Evolutionary conservation across 1,140 invertebrate species (phyloP), one percentile per base, ranked within the genome.

Genomic region (Tribolium madens): DNA sequence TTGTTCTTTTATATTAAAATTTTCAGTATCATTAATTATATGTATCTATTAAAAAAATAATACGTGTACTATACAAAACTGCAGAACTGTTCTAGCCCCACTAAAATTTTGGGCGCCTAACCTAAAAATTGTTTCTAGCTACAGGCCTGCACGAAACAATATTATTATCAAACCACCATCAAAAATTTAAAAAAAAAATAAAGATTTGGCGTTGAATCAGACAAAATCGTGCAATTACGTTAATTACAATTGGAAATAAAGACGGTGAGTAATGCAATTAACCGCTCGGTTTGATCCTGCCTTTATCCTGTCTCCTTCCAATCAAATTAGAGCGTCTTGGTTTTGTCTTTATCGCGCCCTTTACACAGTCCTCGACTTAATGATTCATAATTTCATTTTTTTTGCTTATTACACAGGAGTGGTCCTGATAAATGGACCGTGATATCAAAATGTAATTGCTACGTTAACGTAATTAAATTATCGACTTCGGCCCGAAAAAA

Each of bases 241-340:
- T 52, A 72, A 72, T 72, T 72, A 72, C 70, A 72, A 47, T 33
- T 15, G 46, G 26, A 72, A 26, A 48, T 72, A 72, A 72, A 52
- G 70, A 52, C 50, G 46, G 70, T 71, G 52, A 57, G 52, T 64
- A 72, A 72, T 52, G 70, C 70, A 72, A 72, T 72, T 72, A 72
- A 12, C 26, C 70, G 70, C 15, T 72, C 70, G 70, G 70, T 52
- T 72, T 72, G 68, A 46, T 71, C 36, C 68, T 47, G 68, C 31
- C 68, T 72, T 52, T 31, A 52, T 72, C 70, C 70, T 21, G 50
- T 72, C 70, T 72, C 26, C 70, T 21, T 72, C 46, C 70, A 72
- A 72, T 72, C 50, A 72, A 50, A 72, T 72, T 72, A 72, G n/a
- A 9, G 6, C 70, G 47, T 72, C 47, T 31, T 52, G 70, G 15